phyloP scores from a whole-genome alignment of 2,888 invertebrate species.

The Bursaphelenchus okinawaensis region DNA sequence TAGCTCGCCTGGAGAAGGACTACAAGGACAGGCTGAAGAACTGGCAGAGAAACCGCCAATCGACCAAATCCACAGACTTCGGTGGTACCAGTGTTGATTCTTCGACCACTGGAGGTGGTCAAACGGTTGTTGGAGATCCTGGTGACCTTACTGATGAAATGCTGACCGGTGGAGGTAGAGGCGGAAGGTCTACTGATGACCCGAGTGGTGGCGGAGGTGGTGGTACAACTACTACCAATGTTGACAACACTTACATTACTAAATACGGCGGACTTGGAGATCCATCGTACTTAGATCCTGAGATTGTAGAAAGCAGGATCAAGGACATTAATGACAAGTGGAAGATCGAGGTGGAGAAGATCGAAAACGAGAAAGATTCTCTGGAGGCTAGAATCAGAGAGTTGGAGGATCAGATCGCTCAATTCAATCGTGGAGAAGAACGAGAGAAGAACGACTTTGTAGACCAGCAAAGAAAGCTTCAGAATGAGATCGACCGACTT shows the following conservation, averaged over 20 bases:
- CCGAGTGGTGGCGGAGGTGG: constrained; percentile 24
- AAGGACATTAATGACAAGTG: constrained; percentile 55
- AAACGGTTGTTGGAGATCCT: neutral
- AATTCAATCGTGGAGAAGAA: constrained; percentile 45
- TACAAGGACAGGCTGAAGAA: constrained; percentile 26
- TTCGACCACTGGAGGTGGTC: constrained; percentile 12
- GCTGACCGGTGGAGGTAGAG: neutral
- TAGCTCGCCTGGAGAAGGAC: constrained; percentile 33
- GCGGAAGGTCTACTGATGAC: constrained; percentile 19
- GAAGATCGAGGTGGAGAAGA: constrained; percentile 48
- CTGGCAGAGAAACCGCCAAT: constrained; percentile 28
- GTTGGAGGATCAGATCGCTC: constrained; percentile 49
- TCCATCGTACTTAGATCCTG: constrained; percentile 42
- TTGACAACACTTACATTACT: constrained; percentile 13
- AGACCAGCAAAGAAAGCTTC: constrained; percentile 49
- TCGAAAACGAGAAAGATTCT: constrained; percentile 55
- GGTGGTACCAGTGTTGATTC: constrained; percentile 16
- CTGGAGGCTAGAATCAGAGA: constrained; percentile 47
- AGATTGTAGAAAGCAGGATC: constrained; percentile 43
- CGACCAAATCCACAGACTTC: constrained; percentile 26
- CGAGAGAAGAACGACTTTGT: constrained; percentile 43
- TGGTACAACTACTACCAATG: constrained; percentile 20
- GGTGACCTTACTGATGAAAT: neutral
- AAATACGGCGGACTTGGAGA: constrained; percentile 27
- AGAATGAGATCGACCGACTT: constrained; percentile 49